A percentile compares a stretch with the other conserved stretches of the same genome.
Evolutionary conservation across 2,113 vertebrate species (phyloP).

Genomic region (Paraplagusia blochii): DNA sequence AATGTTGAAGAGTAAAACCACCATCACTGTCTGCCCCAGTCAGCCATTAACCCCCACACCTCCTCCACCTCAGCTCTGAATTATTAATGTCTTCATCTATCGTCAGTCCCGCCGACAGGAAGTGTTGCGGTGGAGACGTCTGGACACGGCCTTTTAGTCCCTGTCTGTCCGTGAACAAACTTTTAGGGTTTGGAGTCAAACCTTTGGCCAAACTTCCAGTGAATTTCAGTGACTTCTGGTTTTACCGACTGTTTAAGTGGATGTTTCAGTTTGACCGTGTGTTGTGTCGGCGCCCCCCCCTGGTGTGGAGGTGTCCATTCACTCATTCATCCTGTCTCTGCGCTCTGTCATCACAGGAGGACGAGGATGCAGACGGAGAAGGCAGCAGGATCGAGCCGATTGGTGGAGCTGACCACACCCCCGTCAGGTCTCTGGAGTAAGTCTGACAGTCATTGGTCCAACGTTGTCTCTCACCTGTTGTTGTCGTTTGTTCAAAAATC

Average conservation of each 20-base stretch:
- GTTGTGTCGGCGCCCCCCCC: no score
- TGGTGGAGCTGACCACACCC: constrained; percentile 84
- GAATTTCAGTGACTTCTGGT: background rate
- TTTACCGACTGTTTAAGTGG: no score
- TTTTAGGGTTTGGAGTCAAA: constrained; percentile 62
- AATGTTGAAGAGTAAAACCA: no score
- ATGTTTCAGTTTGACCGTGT: no score
- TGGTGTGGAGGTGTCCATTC: no score
- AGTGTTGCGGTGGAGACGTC: no score
- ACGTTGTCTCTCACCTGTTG: background rate
- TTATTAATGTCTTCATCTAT: no score
- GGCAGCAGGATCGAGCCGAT: constrained; percentile 88
- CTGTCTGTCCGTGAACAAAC: no score
- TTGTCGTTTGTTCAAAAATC: no score
- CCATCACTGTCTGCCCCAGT: constrained; percentile 52
- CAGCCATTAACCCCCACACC: constrained; percentile 64
- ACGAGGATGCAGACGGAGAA: constrained; percentile 83
- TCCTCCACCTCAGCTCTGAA: constrained; percentile 18
- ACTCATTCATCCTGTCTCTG: no score
- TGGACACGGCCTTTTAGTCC: no score
- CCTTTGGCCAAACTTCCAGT: constrained; percentile 54
- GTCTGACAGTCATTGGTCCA: constrained; percentile 52
- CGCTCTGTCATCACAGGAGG: constrained; percentile 80
- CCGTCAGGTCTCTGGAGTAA: constrained; percentile 91
- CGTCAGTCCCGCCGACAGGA: no score